Evolutionary conservation across 2,888 invertebrate genomes (phyloP).

Genomic region (Fragum fragum): DNA sequence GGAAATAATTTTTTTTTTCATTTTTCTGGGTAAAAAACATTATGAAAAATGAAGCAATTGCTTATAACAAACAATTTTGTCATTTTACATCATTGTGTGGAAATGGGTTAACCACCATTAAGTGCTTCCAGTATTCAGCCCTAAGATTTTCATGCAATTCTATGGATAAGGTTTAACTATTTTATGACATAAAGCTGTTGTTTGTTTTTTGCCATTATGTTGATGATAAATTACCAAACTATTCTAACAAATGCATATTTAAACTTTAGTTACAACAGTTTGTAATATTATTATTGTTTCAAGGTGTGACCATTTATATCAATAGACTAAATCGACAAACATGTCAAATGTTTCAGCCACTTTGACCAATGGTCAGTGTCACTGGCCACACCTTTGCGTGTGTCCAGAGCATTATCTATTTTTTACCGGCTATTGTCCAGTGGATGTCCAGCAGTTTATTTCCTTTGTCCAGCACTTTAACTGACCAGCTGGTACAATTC

Average conservation of each 20-base stretch:
- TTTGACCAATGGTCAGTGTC: slow-evolving; percentile 5
- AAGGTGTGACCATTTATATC: slow-evolving; percentile 30
- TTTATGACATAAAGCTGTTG: slow-evolving; percentile 1
- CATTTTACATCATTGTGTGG: too few relatives aligned
- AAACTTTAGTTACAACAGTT: too few relatives aligned
- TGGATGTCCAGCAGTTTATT: slow-evolving; percentile 10
- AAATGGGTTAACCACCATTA: too few relatives aligned
- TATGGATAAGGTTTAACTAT: too few relatives aligned
- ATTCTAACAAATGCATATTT: neutral
- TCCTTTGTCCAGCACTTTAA: slow-evolving; percentile 1
- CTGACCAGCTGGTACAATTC: neutral
- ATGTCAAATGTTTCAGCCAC: slow-evolving; percentile 16
- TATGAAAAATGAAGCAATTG: too few relatives aligned
- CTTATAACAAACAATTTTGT: too few relatives aligned
- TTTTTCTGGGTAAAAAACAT: too few relatives aligned
- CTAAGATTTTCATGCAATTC: too few relatives aligned
- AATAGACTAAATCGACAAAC: slow-evolving; percentile 7
- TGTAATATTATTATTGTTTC: neutral
- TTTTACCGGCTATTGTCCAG: slow-evolving; percentile 12
- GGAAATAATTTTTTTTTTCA: too few relatives aligned
- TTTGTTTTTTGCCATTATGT: neutral
- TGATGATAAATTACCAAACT: too few relatives aligned
- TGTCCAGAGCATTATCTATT: slow-evolving; percentile 20
- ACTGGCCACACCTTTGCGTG: slow-evolving; percentile 25
- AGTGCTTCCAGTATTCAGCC: too few relatives aligned